A percentile compares a stretch with the other conserved stretches of the same genome.
These are phyloP conservation scores for Tetraneura akinire DNA, from an alignment of 1,140 invertebrate genomes.

Conservation along the genomic window DNA sequence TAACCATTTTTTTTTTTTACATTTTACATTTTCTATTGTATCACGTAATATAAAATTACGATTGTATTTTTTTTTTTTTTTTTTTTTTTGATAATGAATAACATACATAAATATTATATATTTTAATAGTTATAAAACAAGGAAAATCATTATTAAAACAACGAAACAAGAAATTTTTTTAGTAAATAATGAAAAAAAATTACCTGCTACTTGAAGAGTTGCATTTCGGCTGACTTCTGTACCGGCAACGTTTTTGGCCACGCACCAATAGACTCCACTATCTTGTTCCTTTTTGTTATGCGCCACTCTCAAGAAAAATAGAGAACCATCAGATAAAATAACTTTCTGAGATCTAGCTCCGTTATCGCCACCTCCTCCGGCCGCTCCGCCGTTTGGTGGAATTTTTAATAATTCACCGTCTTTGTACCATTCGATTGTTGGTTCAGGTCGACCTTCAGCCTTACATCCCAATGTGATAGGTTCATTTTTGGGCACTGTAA, in stretches of 20 bases:
- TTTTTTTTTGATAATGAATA: background rate
- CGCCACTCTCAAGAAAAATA: constrained; percentile 67
- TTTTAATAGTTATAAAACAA: no score
- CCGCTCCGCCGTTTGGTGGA: constrained; percentile 55
- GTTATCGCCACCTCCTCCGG: constrained; percentile 8
- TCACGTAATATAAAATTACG: background rate
- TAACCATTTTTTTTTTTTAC: no score
- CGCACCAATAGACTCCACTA: constrained; percentile 82
- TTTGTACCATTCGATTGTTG: constrained; percentile 87
- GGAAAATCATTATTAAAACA: no score
- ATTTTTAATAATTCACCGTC: constrained; percentile 74
- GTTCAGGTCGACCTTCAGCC: constrained; percentile 89
- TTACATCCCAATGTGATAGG: constrained; percentile 87
- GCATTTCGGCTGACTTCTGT: constrained; percentile 74
- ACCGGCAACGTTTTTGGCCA: constrained; percentile 82
- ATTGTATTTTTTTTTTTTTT: background rate
- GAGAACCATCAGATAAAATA: constrained; percentile 54
- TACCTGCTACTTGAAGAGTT: constrained; percentile 78
- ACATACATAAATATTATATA: no score
- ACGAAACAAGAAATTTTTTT: no score
- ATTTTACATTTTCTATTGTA: no score
- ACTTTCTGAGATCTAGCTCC: constrained; percentile 54
- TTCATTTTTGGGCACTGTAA: constrained; percentile 80
- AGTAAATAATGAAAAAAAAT: no score
- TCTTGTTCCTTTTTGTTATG: constrained; percentile 83